These are phyloP conservation scores for Xiphophorus couchianus DNA, from an alignment of 2,113 vertebrate species.

Conservation along the genomic window DNA sequence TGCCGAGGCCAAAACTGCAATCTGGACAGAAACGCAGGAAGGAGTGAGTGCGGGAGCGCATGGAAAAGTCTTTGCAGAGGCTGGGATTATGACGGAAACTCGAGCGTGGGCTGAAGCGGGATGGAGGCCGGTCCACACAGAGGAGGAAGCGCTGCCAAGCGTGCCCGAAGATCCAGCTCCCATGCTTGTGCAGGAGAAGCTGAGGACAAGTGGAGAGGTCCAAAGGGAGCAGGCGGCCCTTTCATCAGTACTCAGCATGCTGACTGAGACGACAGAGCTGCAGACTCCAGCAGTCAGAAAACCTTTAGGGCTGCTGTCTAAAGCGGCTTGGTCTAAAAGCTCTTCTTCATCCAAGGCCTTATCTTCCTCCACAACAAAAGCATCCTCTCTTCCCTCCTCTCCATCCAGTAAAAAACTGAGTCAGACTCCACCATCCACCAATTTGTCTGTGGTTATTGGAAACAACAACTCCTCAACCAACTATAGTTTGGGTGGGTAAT, in stretches of 20 bases:
- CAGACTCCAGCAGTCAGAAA: slow-evolving; percentile 57
- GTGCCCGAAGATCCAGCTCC: slow-evolving; percentile 25
- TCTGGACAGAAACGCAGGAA: slow-evolving; percentile 55
- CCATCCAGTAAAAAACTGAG: slow-evolving; percentile 75
- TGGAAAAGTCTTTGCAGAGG: slow-evolving; percentile 39
- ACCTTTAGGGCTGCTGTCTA: slow-evolving; percentile 73
- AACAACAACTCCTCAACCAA: slow-evolving; percentile 70
- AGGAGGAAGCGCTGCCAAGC: slow-evolving; percentile 19
- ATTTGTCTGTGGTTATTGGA: slow-evolving; percentile 53
- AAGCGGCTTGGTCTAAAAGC: slow-evolving; percentile 69
- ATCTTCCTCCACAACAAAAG: slow-evolving; percentile 54
- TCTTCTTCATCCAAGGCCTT: slow-evolving; percentile 61
- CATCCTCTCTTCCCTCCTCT: slow-evolving; percentile 36
- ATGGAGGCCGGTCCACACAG: slow-evolving; percentile 25
- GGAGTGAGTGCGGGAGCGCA: slow-evolving; percentile 1
- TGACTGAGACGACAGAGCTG: slow-evolving; percentile 70
- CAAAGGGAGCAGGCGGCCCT: slow-evolving; percentile 64
- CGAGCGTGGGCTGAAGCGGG: slow-evolving; percentile 52
- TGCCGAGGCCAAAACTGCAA: slow-evolving; percentile 35
- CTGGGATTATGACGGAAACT: slow-evolving; percentile 38
- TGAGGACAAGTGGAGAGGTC: slow-evolving; percentile 24
- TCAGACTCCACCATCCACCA: slow-evolving; percentile 68
- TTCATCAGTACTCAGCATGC: slow-evolving; percentile 66
- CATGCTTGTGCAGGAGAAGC: slow-evolving; percentile 44
- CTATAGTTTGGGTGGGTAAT: slow-evolving; percentile 83